Percentiles rank a stretch among this genome's conserved stretches.
Conservation (phyloP, 2,888 invertebrate genomes). For the Eutolmus rufibarbis region DNA sequence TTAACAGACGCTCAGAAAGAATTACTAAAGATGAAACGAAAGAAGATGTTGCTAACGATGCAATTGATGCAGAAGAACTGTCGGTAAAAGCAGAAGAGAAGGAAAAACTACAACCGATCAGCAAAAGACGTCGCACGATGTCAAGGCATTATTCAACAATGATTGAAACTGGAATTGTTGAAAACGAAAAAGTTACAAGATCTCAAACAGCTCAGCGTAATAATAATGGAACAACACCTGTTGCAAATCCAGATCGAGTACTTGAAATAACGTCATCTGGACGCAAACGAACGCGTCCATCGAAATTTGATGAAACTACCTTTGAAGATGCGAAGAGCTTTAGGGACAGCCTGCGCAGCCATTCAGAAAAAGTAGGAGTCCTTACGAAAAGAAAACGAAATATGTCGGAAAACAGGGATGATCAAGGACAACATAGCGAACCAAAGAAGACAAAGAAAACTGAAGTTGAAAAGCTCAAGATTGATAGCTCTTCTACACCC, state of each 20-base stretch:
- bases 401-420: constrained; percentile 2
- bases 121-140: constrained; percentile 9
- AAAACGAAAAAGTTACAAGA: background rate
- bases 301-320: constrained; percentile 72
- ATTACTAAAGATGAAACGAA: background rate
- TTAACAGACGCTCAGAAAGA: background rate
- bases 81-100: background rate
- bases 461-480: constrained; percentile 40
- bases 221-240: background rate
- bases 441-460: constrained; percentile 39
- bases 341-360: background rate
- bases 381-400: background rate
- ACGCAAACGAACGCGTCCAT: constrained; percentile 69
- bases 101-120: background rate
- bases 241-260: constrained; percentile 48
- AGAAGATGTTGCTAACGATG: background rate
- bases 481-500: constrained; percentile 16
- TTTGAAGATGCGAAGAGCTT: constrained; percentile 58
- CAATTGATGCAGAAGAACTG: background rate
- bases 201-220: background rate
- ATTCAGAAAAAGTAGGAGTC: background rate
- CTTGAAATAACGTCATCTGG: constrained; percentile 72
- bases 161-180: background rate
- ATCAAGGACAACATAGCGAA: constrained; percentile 9
- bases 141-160: background rate